These are phyloP conservation scores for Emmelina monodactyla DNA, from an alignment of 2,888 invertebrate genomes.

Conservation along the genomic window DNA sequence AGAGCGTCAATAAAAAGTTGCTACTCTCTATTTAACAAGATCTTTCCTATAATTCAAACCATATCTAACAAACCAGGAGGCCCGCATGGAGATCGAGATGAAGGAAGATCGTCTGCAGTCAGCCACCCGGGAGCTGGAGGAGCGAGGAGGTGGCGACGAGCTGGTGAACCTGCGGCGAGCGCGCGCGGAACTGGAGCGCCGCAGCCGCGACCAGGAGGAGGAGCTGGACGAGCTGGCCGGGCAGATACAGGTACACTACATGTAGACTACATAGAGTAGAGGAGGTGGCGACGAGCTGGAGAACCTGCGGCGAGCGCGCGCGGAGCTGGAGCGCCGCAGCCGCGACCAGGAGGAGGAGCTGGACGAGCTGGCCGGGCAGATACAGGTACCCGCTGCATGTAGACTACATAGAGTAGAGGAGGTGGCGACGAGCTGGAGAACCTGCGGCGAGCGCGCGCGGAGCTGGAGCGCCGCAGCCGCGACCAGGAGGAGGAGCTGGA, in stretches of 20 bases:
- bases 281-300: slow-evolving; percentile 90
- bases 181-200: slow-evolving; percentile 87
- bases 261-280: too few species aligned
- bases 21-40: too few species aligned
- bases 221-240: slow-evolving; percentile 96
- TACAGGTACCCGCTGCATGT: too few species aligned
- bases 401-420: slow-evolving; percentile 82
- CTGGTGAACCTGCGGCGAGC: slow-evolving; percentile 75
- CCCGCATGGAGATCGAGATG: slow-evolving; percentile 86
- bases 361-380: slow-evolving; percentile 93
- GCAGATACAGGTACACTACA: slow-evolving; percentile 76
- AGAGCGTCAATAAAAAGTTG: too few species aligned
- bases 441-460: slow-evolving; percentile 77
- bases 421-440: too few species aligned
- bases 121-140: slow-evolving; percentile 84
- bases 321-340: slow-evolving; percentile 85
- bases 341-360: slow-evolving; percentile 94
- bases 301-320: slow-evolving; percentile 73
- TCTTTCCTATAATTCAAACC: too few species aligned
- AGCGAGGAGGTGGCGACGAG: slow-evolving; percentile 85
- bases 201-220: slow-evolving; percentile 89
- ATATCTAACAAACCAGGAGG: too few species aligned
- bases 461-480: slow-evolving; percentile 83
- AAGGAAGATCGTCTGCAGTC: slow-evolving; percentile 85
- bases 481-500: slow-evolving; percentile 96